Conservation (phyloP, 2,888 invertebrate genomes). For the Crematogaster levior region DNA sequence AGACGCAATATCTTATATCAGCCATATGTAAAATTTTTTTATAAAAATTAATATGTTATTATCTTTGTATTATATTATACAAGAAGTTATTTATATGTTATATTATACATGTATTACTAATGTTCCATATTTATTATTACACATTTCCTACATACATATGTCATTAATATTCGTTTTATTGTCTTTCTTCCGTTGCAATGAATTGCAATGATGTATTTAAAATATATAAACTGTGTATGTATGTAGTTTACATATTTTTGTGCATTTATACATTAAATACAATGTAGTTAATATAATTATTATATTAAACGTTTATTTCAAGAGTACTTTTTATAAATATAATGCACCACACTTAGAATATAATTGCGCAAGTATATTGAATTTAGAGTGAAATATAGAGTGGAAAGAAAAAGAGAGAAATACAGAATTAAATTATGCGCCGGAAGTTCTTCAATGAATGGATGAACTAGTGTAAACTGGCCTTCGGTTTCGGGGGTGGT, state of each 20-base stretch:
- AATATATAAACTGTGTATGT: background rate
- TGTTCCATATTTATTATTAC: background rate
- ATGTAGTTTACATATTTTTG: background rate
- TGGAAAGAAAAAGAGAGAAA: background rate
- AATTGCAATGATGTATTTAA: background rate
- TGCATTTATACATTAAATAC: background rate
- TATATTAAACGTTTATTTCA: background rate
- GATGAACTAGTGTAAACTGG: conserved; percentile 52
- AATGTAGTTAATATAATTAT: background rate
- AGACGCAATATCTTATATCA: background rate
- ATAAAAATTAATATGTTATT: background rate
- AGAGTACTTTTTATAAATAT: background rate
- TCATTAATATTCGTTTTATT: background rate
- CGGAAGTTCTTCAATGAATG: conserved; percentile 12
- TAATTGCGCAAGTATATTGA: background rate
- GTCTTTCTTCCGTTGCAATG: background rate
- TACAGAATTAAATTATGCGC: conserved; percentile 4
- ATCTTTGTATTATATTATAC: background rate
- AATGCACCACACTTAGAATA: background rate
- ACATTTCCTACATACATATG: background rate
- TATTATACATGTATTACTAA: background rate
- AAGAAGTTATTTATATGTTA: background rate
- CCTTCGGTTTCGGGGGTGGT: conserved; percentile 64
- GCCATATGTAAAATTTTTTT: background rate
- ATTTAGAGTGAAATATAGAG: too few relatives aligned